phyloP scores from a whole-genome alignment of 2,113 vertebrate species.

The Myanophis thanlyinensis region DNA sequence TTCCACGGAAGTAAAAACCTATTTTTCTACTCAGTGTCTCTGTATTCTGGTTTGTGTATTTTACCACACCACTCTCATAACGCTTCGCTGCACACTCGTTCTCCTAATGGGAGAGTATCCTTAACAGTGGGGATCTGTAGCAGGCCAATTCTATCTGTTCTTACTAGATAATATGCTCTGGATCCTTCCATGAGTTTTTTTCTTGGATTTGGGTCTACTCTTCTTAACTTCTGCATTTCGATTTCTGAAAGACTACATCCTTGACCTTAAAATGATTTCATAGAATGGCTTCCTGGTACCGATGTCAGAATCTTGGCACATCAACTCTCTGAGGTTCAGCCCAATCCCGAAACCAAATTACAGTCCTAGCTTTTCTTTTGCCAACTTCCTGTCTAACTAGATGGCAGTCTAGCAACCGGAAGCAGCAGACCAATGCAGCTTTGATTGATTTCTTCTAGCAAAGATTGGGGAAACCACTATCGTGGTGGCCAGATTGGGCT shows the following conservation, averaged over 20 bases:
- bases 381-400: not conserved
- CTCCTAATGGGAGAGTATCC: too few relatives aligned
- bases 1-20: too few relatives aligned
- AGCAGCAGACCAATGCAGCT: not conserved
- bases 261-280: not conserved
- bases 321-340: not conserved
- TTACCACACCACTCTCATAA: too few relatives aligned
- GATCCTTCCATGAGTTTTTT: not conserved
- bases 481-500: not conserved
- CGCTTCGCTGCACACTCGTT: too few relatives aligned
- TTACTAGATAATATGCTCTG: not conserved
- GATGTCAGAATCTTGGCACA: not conserved
- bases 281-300: not conserved
- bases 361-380: not conserved
- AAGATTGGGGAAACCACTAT: not conserved
- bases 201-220: not conserved
- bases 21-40: too few relatives aligned
- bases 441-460: not conserved
- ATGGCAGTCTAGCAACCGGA: not conserved
- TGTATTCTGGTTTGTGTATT: too few relatives aligned
- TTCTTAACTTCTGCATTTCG: not conserved
- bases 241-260: not conserved
- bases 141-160: not conserved
- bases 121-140: not conserved
- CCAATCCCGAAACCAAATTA: not conserved